Evolutionary conservation across 2,113 vertebrate species (phyloP), one percentile per base, ranked within the genome.

Genomic region (Ancistrus triradiatus): DNA sequence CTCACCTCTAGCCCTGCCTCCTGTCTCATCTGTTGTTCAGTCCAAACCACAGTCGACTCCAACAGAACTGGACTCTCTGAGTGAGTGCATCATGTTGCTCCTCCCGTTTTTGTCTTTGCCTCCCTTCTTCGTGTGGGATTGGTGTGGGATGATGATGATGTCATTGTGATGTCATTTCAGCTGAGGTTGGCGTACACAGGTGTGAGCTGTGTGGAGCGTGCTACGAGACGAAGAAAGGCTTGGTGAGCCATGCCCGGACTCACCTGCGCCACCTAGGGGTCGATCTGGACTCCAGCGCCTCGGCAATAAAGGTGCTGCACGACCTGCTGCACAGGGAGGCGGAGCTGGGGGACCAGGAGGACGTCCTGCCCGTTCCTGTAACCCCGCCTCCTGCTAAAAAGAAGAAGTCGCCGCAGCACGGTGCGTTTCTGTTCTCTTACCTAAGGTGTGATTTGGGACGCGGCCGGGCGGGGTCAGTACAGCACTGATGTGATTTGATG

Each of bases 201-300:
- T 97, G 93, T 28, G 90, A 93, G 79, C 87, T 95, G 18, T 97
- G 93, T 47, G 91, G 92, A 11, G 3, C 13, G 10, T 38, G 44
- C 1, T 17, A 11, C 43, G 51, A 21, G 5, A 14, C 18, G 1
- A 89, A 89, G 40, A 93, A 92, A 76, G 91, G 28, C 90, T 91
- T 49, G 95, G 95, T 4, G 52, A 91, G 87, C 75, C 93, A 95
- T 10, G 89, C 90, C 68, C 86, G 91, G 1, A 87, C 89, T 63
- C 93, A 95, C 68, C 85, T 95, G 73, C 91, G 89, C 58, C 90
- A 93, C 77, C 84, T 94, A 63, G 92, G 92, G 51, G 79, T 93
- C 37, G 86, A 83, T 35, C 79, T 83, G 57, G 88, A 93, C 9
- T 74, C 90, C 68, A 91, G 92, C 75, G 86, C 89, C 57, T 84